These are phyloP conservation scores for Lasioglossum baleicum DNA, from an alignment of 1,140 invertebrate genomes.

Conservation along the genomic window DNA sequence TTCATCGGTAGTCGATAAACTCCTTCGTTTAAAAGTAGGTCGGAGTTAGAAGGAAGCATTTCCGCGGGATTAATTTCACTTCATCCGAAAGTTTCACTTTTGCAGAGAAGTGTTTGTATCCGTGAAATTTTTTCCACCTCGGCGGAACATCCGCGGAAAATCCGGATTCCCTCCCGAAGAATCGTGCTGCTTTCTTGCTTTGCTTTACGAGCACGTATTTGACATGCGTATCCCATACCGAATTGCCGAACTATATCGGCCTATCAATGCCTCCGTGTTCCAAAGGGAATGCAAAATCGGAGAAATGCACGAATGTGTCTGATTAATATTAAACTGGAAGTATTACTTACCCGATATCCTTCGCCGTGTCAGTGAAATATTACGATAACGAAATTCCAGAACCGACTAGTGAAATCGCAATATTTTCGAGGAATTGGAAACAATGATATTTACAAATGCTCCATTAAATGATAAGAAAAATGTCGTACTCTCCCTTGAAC, in stretches of 20 bases:
- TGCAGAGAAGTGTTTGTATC: not conserved
- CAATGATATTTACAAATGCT: too few relatives aligned
- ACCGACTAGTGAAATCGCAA: not conserved
- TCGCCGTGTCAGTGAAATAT: not conserved
- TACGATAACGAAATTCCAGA: not conserved
- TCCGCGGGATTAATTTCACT: slow-evolving; percentile 9
- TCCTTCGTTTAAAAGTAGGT: not conserved
- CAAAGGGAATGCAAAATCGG: slow-evolving; percentile 12
- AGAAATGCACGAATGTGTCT: not conserved
- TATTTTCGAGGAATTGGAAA: too few relatives aligned
- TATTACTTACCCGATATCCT: not conserved
- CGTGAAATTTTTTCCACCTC: not conserved
- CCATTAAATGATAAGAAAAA: too few relatives aligned
- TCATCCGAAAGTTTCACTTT: slow-evolving; percentile 18
- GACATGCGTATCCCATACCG: slow-evolving; percentile 51
- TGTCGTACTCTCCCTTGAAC: too few relatives aligned
- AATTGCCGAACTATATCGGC: slow-evolving; percentile 48
- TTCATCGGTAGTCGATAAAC: not conserved
- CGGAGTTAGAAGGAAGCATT: not conserved
- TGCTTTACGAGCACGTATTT: slow-evolving; percentile 48
- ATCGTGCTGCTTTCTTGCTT: slow-evolving; percentile 18
- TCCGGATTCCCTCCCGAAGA: slow-evolving; percentile 15
- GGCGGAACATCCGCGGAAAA: not conserved
- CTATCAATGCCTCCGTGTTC: slow-evolving; percentile 12
- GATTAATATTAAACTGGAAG: not conserved